These are phyloP conservation scores for Stomatorhinus ivindoensis DNA, from an alignment of 2,113 vertebrate genomes.

Conservation along the genomic window DNA sequence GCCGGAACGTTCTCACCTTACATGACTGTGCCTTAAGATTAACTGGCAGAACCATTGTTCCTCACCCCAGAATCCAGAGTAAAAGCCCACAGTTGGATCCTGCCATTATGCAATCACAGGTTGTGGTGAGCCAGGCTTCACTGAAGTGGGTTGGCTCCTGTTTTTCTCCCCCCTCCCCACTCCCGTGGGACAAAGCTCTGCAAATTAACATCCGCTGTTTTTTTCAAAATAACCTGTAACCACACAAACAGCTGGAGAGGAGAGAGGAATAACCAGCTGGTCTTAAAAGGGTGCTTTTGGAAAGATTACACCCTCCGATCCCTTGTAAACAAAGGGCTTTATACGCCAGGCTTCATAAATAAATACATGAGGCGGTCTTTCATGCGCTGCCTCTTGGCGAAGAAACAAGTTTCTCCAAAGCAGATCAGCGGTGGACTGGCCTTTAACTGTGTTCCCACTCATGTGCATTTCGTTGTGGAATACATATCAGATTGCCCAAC, in stretches of 20 bases:
- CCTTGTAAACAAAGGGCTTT: conserved; percentile 42
- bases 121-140: conserved; percentile 36
- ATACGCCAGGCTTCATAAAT: conserved; percentile 31
- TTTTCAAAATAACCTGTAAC: conserved; percentile 54
- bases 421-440: conserved; percentile 36
- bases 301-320: conserved; percentile 43
- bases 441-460: conserved; percentile 40
- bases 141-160: conserved; percentile 16
- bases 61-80: conserved; percentile 28
- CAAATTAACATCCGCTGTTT: conserved; percentile 58
- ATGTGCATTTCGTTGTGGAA: conserved; percentile 16
- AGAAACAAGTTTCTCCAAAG: conserved; percentile 11
- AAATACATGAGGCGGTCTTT: conserved; percentile 36
- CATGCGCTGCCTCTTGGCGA: not conserved
- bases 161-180: conserved; percentile 41
- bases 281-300: conserved; percentile 38
- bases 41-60: conserved; percentile 17
- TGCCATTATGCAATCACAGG: conserved; percentile 45
- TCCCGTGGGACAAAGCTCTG: conserved; percentile 44
- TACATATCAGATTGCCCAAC: conserved; percentile 19
- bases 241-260: conserved; percentile 51
- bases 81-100: conserved; percentile 27
- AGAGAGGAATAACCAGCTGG: conserved; percentile 48
- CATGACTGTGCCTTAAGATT: not conserved
- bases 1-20: conserved; percentile 3